These are phyloP conservation scores for Eudasyphora cyanicolor DNA, from an alignment of 2,888 invertebrate genomes.

Conservation along the genomic window DNA sequence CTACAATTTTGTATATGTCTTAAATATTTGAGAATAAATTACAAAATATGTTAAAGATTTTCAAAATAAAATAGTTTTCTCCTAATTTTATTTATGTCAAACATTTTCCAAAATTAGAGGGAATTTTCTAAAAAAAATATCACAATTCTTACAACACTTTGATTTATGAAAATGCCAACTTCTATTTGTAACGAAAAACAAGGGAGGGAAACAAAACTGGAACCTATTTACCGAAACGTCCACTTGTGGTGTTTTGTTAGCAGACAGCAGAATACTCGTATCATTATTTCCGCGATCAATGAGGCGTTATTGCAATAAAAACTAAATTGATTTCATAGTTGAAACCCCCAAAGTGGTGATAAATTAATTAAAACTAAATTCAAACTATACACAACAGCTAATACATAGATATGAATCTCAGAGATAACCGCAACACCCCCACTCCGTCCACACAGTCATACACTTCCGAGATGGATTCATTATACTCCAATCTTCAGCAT, in stretches of 20 bases:
- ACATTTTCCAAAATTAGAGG: too few relatives aligned
- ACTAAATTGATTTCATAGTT: conserved; percentile 58
- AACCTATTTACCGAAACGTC: background rate
- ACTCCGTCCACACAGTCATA: background rate
- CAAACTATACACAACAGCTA: conserved; percentile 24
- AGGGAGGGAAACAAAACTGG: background rate
- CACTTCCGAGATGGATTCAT: conserved; percentile 17
- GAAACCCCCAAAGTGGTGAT: conserved; percentile 55
- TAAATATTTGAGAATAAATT: too few relatives aligned
- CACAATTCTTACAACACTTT: background rate
- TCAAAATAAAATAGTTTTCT: too few relatives aligned
- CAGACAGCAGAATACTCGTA: too few relatives aligned
- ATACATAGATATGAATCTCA: background rate
- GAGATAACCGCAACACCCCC: background rate
- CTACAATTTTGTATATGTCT: too few relatives aligned
- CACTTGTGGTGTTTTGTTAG: conserved; percentile 19
- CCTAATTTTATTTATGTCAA: too few relatives aligned
- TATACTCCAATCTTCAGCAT: background rate
- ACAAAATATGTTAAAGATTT: too few relatives aligned
- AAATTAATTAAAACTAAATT: conserved; percentile 62
- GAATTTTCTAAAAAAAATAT: background rate
- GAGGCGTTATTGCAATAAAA: conserved; percentile 61
- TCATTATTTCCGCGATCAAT: conserved; percentile 59
- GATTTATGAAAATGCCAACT: background rate
- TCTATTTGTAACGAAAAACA: background rate